phyloP scores from a whole-genome alignment of 2,113 vertebrate genomes.

The Platysteira castanea region DNA sequence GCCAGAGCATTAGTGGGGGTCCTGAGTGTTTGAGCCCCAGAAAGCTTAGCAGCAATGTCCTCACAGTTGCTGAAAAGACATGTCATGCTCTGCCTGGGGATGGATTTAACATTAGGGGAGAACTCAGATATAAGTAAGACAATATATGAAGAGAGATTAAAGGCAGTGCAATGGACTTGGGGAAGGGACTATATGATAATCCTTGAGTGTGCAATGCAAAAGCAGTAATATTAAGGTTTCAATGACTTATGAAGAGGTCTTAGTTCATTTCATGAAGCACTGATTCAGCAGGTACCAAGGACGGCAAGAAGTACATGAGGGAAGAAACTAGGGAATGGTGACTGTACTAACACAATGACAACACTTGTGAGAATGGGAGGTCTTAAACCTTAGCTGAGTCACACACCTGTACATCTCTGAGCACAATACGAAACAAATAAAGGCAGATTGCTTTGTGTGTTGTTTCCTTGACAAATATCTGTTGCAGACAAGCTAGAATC shows the following conservation, averaged over 20 bases:
- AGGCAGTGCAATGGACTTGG: background rate
- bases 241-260: background rate
- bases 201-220: background rate
- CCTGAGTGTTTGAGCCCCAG: too few species aligned
- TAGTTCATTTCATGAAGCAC: background rate
- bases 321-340: background rate
- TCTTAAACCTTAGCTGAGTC: background rate
- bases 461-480: background rate
- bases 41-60: background rate
- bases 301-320: background rate
- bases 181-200: background rate
- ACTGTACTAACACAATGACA: background rate
- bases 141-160: background rate
- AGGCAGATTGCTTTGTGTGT: background rate
- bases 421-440: background rate
- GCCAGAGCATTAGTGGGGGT: background rate
- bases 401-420: background rate
- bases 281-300: background rate
- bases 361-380: background rate
- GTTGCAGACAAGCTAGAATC: background rate
- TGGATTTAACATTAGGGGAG: background rate
- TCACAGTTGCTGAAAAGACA: background rate
- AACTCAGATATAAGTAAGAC: background rate
- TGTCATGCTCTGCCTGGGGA: background rate
- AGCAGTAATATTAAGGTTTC: background rate